Conservation (phyloP, 1,140 invertebrate genomes). For the Penaeus indicus region DNA sequence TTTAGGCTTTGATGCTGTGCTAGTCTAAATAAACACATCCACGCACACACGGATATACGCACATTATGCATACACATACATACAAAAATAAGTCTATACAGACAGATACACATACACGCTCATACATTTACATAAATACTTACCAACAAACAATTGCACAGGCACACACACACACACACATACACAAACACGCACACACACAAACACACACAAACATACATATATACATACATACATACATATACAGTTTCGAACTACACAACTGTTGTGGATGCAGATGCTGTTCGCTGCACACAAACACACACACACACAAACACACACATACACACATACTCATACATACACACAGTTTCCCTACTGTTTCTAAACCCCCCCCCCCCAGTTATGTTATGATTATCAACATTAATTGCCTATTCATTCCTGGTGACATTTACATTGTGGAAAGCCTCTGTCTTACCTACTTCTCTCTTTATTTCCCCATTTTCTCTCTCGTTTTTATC, state of each 20-base stretch:
- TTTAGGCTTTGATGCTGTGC: too few relatives aligned
- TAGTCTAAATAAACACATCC: background rate
- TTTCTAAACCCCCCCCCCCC: too few relatives aligned
- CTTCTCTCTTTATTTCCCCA: too few relatives aligned
- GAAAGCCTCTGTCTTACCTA: too few relatives aligned
- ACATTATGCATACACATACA: background rate
- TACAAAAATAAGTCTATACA: background rate
- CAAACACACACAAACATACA: background rate
- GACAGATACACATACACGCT: background rate
- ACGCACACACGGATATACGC: background rate
- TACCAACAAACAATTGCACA: background rate
- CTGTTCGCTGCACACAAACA: background rate
- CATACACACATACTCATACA: background rate
- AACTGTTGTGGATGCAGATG: too few relatives aligned
- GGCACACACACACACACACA: background rate
- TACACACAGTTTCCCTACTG: too few relatives aligned
- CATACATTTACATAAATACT: constrained; percentile 4
- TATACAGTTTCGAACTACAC: too few relatives aligned
- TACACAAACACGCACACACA: background rate
- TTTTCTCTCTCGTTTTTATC: too few relatives aligned
- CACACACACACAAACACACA: background rate
- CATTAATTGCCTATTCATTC: too few relatives aligned
- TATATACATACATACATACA: background rate
- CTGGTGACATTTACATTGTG: too few relatives aligned
- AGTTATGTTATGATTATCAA: too few relatives aligned